A percentile compares a stretch with the other conserved stretches of the same genome.
Evolutionary conservation across 2,113 vertebrate genomes (phyloP).

Genomic region (Thunnus maccoyii): DNA sequence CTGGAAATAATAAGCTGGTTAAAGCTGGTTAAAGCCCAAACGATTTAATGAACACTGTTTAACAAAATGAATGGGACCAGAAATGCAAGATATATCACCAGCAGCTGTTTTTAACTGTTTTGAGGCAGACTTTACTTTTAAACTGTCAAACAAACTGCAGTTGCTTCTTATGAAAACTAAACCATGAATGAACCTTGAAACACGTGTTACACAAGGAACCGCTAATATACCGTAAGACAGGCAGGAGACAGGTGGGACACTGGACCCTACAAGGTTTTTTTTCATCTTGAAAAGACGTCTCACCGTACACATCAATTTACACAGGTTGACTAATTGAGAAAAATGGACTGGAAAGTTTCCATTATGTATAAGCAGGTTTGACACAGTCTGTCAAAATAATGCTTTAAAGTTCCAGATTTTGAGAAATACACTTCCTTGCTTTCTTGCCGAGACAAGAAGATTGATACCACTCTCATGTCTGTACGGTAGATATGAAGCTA

Average conservation of each 20-base stretch:
- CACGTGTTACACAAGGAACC: constrained; percentile 43
- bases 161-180: constrained; percentile 38
- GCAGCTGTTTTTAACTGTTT: constrained; percentile 52
- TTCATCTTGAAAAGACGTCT: background rate
- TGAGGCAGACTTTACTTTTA: constrained; percentile 27
- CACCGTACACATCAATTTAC: constrained; percentile 14
- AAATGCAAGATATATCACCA: constrained; percentile 51
- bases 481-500: too few relatives aligned
- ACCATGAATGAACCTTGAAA: constrained; percentile 51
- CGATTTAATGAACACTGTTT: constrained; percentile 40
- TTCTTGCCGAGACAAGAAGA: background rate
- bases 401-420: background rate
- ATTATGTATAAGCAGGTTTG: constrained; percentile 1
- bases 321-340: constrained; percentile 28
- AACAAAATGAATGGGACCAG: constrained; percentile 16
- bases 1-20: constrained; percentile 25
- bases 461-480: too few relatives aligned
- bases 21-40: constrained; percentile 20
- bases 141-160: constrained; percentile 38
- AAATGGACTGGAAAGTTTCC: constrained; percentile 14
- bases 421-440: background rate
- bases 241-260: constrained; percentile 32
- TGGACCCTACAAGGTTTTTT: background rate
- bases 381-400: background rate
- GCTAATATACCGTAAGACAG: constrained; percentile 28